Percentiles rank a stretch among this genome's conserved stretches.
Evolutionary conservation across 2,113 vertebrate genomes (phyloP).

Genomic region (Tetraodon nigroviridis): DNA sequence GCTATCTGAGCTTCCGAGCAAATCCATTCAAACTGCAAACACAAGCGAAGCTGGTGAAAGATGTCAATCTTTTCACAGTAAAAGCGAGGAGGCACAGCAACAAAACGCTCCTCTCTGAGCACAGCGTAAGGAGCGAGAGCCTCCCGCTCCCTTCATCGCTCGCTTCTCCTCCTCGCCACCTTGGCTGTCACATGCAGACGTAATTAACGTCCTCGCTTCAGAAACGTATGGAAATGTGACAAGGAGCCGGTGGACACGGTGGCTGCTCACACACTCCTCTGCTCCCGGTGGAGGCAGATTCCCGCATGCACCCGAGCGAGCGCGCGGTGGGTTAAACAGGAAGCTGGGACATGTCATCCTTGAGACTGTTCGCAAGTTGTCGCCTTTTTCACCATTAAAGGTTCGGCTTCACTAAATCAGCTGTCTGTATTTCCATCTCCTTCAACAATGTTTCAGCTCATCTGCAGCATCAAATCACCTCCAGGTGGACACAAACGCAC

Average conservation of each 20-base stretch:
- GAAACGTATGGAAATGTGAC: constrained; percentile 68
- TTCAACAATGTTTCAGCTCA: too few species aligned
- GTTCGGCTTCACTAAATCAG: too few species aligned
- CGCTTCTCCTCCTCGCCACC: constrained; percentile 43
- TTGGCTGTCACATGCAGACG: constrained; percentile 56
- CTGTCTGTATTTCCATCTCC: too few species aligned
- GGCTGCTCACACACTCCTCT: constrained; percentile 41
- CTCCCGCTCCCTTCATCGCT: constrained; percentile 10
- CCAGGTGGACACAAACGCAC: too few species aligned
- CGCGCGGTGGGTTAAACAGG: neutral
- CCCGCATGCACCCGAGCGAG: neutral
- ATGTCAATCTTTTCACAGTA: neutral
- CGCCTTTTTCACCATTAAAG: neutral
- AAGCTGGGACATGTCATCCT: neutral
- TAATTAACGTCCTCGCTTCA: constrained; percentile 62
- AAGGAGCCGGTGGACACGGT: constrained; percentile 49
- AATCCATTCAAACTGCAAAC: neutral
- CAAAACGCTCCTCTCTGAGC: constrained; percentile 14
- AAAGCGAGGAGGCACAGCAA: constrained; percentile 22
- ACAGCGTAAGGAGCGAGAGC: constrained; percentile 21
- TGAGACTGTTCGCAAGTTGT: too few species aligned
- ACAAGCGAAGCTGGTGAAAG: constrained; percentile 12
- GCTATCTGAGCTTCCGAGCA: neutral
- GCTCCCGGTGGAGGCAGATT: constrained; percentile 6
- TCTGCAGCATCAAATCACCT: too few species aligned